Evolutionary conservation across 2,888 invertebrate species (phyloP).

Genomic region (Drosophila austrosaltans): DNA sequence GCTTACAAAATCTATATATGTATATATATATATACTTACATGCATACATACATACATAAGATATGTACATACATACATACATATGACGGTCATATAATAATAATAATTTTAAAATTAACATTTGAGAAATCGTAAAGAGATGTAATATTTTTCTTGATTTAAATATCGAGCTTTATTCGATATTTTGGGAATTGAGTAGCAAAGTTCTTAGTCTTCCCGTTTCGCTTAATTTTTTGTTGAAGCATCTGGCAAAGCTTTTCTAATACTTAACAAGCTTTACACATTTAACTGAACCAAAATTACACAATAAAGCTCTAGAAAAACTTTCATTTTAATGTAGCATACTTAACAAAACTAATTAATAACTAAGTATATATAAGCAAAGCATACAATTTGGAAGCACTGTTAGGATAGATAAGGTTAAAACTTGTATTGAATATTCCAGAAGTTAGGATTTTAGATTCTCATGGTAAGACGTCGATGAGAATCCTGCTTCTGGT

Average conservation of each 20-base stretch:
- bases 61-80: no score
- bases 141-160: no score
- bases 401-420: constrained; percentile 33
- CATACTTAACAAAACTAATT: constrained; percentile 52
- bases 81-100: no score
- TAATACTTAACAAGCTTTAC: neutral
- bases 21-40: no score
- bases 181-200: no score
- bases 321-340: constrained; percentile 31
- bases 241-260: neutral
- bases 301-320: constrained; percentile 23
- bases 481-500: neutral
- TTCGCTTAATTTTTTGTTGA: no score
- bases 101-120: no score
- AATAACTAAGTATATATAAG: constrained; percentile 3
- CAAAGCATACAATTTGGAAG: constrained; percentile 61
- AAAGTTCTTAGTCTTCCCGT: no score
- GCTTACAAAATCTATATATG: no score
- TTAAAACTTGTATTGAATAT: neutral
- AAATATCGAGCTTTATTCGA: no score
- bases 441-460: constrained; percentile 27
- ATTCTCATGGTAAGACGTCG: neutral
- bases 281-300: neutral
- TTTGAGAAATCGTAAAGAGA: no score
- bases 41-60: no score